Base-by-base conservation (phyloP, 2,113 vertebrate genomes). In the Etheostoma spectabile region DNA sequence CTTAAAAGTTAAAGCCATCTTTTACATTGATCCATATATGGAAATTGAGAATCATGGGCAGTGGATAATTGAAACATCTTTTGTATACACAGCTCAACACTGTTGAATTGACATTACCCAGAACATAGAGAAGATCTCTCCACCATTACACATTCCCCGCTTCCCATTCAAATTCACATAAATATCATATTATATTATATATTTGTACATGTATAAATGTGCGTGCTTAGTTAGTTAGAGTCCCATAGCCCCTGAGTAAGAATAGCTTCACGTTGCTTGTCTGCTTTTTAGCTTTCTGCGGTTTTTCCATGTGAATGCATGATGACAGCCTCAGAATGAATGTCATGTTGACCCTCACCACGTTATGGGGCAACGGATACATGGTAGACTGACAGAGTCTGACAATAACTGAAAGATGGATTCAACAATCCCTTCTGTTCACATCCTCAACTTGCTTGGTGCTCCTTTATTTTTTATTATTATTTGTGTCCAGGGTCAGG, bases 401-500 rank as follows among this genome's bases (percentile, higher is more conserved):
- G 52, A 49, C 35, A 42, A 45, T 13, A 21, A 46, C 33, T 48
- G 8, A 62, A 48, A 60, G 27, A 19, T 27, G 30, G n/a, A 71
- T 70, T 48, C 30, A 27, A 35, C 59, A 38, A 18, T 19, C 13
- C 21, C 38, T 72, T 33, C 21, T 66, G 30, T 35, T 74, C 63
- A 35, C 38, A 13, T 60, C 42, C 52, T 38, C 46, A n/a, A 18
- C 24, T 60, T 24, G 21, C 38, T 42, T 7, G 3, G 8, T 42
- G 10, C 6, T 35, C 6, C 6, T 35, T 11, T 42, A 11, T 42
- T 42, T 42, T 22, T 68, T 1, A 70, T 27, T 60, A 10, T 38
- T 38, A 53, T 67, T 59, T 49, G 42, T 48, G 38, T 79, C 51
- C 66, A 62, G 79, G 79, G 53, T 81, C 74, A 86, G 77, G 55